Percentiles rank a stretch among this genome's conserved stretches.
phyloP scores from a whole-genome alignment of 2,113 vertebrate genomes.

The Riparia riparia region DNA sequence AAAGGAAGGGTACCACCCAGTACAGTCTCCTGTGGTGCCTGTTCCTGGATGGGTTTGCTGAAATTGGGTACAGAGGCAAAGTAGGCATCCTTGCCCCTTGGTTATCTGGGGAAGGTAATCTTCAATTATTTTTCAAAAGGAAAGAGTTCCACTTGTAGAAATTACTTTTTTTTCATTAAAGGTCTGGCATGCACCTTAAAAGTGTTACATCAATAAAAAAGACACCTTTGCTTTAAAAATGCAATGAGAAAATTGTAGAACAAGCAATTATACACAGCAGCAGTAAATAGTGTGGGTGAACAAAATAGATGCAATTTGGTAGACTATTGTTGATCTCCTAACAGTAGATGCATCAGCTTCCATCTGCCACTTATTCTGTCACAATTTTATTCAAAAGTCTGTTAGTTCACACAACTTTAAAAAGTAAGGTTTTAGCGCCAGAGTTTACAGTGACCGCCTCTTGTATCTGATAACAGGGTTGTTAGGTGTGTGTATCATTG shows the following conservation, averaged over 20 bases:
- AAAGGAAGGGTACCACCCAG: not conserved
- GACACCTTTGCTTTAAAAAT: not conserved
- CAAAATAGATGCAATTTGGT: not conserved
- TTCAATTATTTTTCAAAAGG: not conserved
- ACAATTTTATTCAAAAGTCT: not conserved
- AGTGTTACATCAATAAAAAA: conserved; percentile 1
- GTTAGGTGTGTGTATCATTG: conserved; percentile 96
- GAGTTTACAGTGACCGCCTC: conserved; percentile 72
- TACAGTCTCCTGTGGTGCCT: not conserved
- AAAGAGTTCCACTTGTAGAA: not conserved
- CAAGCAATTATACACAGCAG: not conserved
- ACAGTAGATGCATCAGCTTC: not conserved
- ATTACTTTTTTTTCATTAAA: not conserved
- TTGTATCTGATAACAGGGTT: conserved; percentile 92
- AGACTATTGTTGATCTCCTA: not conserved
- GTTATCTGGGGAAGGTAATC: not conserved
- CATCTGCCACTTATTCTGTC: not conserved
- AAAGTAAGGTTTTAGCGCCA: not conserved
- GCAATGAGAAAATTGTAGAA: not conserved
- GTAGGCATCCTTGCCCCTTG: not conserved
- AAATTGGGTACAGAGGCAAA: not conserved
- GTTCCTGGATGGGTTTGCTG: not conserved
- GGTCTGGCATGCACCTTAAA: not conserved
- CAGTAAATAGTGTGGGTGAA: not conserved
- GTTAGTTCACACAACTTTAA: not conserved